Conservation (phyloP, 2,113 vertebrate species). For the Mormoops blainvillei region DNA sequence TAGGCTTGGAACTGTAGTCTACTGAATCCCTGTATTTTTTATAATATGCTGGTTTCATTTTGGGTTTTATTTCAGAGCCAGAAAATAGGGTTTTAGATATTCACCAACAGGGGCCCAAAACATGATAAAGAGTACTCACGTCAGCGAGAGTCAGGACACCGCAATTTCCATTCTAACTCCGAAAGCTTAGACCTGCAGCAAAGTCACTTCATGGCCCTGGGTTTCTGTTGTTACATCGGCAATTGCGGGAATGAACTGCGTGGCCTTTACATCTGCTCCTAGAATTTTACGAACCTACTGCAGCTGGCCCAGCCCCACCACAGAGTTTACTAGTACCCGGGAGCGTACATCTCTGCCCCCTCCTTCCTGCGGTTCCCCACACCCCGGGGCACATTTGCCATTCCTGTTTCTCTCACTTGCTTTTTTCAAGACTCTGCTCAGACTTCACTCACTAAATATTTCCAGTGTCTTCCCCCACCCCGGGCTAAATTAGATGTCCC, state of each 20-base stretch:
- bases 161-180: background rate
- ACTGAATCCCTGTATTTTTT: background rate
- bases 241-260: background rate
- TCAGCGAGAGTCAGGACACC: background rate
- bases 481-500: background rate
- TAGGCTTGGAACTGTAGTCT: background rate
- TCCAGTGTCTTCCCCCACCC: background rate
- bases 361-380: background rate
- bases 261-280: background rate
- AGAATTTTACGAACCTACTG: background rate
- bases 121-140: background rate
- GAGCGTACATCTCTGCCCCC: background rate
- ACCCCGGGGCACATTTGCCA: background rate
- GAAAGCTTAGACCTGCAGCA: background rate
- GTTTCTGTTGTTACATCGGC: background rate
- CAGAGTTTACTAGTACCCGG: no score
- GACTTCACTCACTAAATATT: background rate
- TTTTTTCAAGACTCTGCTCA: background rate
- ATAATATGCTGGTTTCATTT: background rate
- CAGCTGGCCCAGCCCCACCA: background rate
- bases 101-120: background rate
- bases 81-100: background rate
- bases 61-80: background rate
- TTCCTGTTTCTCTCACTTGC: background rate
- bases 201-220: background rate